Conservation (phyloP, 2,113 vertebrate species). For the Aplodontia rufa region DNA sequence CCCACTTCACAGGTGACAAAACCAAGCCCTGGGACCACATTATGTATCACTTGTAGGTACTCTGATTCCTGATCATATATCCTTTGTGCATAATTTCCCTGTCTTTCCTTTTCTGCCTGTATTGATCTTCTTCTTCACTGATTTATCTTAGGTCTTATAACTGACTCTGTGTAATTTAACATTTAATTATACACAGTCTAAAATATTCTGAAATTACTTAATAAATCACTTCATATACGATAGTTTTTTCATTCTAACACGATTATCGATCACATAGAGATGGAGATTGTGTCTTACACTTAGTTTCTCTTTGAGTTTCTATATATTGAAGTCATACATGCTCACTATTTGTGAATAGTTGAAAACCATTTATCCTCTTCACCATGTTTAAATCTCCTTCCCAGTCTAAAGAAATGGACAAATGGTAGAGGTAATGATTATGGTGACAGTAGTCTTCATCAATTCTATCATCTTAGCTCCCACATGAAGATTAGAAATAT, state of each 20-base stretch:
- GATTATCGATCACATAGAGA: neutral
- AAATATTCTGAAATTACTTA: neutral
- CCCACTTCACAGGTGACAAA: neutral
- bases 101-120: neutral
- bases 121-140: conserved; percentile 2
- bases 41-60: neutral
- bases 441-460: neutral
- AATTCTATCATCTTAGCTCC: neutral
- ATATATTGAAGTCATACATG: neutral
- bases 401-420: neutral
- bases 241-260: neutral
- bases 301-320: neutral
- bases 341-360: neutral
- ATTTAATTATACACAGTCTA: conserved; percentile 19
- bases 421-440: neutral
- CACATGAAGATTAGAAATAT: neutral
- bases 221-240: neutral
- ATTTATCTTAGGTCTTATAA: neutral
- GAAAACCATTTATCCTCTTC: neutral
- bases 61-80: neutral
- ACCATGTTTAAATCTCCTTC: neutral
- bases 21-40: neutral
- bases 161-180: conserved; percentile 16
- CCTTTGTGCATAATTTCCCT: neutral
- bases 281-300: neutral